Conservation (phyloP, 2,113 vertebrate species). For the Pachypanchax playfairii region DNA sequence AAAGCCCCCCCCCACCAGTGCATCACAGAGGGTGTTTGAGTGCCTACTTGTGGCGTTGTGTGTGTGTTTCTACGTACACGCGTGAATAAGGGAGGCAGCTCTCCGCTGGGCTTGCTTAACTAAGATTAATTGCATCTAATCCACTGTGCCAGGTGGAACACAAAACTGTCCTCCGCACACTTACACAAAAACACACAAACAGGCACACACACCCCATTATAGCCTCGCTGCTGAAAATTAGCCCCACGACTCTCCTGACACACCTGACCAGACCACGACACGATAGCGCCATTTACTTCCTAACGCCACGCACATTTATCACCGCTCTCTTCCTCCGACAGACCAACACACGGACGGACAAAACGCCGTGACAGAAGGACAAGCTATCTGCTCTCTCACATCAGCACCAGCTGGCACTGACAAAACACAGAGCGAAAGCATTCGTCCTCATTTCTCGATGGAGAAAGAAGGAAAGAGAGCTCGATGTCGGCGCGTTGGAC, state of each 20-base stretch:
- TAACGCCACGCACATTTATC: slow-evolving; percentile 68
- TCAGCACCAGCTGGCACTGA: slow-evolving; percentile 54
- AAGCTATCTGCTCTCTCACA: slow-evolving; percentile 34
- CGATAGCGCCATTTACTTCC: slow-evolving; percentile 73
- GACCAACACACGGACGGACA: slow-evolving; percentile 34
- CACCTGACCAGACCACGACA: slow-evolving; percentile 61
- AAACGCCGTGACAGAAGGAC: slow-evolving; percentile 38
- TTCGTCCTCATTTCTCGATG: slow-evolving; percentile 30
- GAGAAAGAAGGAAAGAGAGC: not conserved
- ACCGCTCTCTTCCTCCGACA: slow-evolving; percentile 50
- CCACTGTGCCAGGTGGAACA: slow-evolving; percentile 78
- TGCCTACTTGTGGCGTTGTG: slow-evolving; percentile 6
- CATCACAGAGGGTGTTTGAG: slow-evolving; percentile 29
- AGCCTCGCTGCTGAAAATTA: slow-evolving; percentile 67
- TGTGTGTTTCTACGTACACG: slow-evolving; percentile 23
- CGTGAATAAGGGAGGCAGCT: slow-evolving; percentile 34
- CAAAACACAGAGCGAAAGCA: not conserved
- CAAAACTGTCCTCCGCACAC: slow-evolving; percentile 32
- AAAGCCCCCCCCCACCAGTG: slow-evolving; percentile 39
- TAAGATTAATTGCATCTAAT: slow-evolving; percentile 78
- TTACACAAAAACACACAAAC: slow-evolving; percentile 50
- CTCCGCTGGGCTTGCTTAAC: slow-evolving; percentile 69
- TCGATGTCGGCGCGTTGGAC: slow-evolving; percentile 3
- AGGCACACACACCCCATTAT: slow-evolving; percentile 64
- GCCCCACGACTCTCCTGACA: slow-evolving; percentile 63